phyloP scores from a whole-genome alignment of 2,113 vertebrate species.

The Tinamus guttatus region DNA sequence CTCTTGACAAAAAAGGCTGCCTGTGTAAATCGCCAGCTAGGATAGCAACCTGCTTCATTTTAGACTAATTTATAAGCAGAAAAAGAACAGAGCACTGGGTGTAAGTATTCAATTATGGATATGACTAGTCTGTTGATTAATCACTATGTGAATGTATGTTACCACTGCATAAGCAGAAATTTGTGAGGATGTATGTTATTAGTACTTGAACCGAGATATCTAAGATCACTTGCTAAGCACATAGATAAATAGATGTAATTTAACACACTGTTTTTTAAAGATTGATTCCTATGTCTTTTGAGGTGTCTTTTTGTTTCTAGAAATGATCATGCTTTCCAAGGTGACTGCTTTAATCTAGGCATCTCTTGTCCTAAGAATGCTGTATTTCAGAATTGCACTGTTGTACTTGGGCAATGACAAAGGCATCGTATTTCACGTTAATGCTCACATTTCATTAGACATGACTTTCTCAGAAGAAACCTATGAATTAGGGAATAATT shows the following conservation, averaged over 20 bases:
- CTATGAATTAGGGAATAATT: not conserved
- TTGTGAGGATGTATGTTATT: not conserved
- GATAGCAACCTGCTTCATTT: not conserved
- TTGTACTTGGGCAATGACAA: not conserved
- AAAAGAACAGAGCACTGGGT: not conserved
- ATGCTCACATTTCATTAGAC: not conserved
- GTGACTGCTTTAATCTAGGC: not conserved
- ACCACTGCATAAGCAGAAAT: not conserved
- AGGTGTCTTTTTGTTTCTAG: not conserved
- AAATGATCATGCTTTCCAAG: not conserved
- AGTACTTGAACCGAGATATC: not conserved
- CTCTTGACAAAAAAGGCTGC: not conserved
- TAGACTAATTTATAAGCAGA: not conserved
- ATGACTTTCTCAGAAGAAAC: not conserved
- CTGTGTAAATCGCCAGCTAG: not conserved
- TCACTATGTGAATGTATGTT: not conserved
- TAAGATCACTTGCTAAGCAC: not conserved
- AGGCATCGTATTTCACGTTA: not conserved
- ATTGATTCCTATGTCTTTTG: not conserved
- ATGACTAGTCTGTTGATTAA: not conserved
- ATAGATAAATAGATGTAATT: not conserved
- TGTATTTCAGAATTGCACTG: not conserved
- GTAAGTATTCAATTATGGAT: not conserved
- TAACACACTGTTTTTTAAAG: not conserved
- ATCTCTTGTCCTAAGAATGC: not conserved